Conservation (phyloP, 2,113 vertebrate genomes). For the Camelus bactrianus region DNA sequence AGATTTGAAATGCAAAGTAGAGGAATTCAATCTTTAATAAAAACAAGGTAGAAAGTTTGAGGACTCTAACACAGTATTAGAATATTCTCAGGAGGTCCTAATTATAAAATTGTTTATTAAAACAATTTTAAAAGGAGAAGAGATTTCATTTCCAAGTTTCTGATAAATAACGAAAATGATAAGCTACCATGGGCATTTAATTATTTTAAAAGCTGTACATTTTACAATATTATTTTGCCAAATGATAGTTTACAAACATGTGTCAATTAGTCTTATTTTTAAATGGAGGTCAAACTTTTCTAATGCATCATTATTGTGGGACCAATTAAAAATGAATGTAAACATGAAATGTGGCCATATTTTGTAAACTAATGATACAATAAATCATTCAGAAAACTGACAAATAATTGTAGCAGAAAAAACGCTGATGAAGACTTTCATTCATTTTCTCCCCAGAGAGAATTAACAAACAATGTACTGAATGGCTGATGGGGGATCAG, state of each 20-base stretch:
- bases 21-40: conserved; percentile 8
- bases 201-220: background rate
- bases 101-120: background rate
- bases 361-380: conserved; percentile 14
- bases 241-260: background rate
- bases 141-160: background rate
- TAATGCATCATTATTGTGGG: background rate
- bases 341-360: background rate
- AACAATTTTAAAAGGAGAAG: background rate
- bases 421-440: background rate
- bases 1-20: background rate
- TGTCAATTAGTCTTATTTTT: background rate
- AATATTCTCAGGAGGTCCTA: background rate
- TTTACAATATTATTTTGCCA: background rate
- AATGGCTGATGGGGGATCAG: background rate
- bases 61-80: background rate
- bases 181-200: background rate
- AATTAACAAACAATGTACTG: background rate
- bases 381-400: conserved; percentile 26
- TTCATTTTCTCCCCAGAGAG: background rate
- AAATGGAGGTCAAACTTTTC: background rate
- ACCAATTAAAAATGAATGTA: background rate
- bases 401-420: background rate
- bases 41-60: background rate
- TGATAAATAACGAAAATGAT: conserved; percentile 4